Conservation (phyloP, 2,797 vertebrate genomes). For the Petrocephalus sullivani region DNA sequence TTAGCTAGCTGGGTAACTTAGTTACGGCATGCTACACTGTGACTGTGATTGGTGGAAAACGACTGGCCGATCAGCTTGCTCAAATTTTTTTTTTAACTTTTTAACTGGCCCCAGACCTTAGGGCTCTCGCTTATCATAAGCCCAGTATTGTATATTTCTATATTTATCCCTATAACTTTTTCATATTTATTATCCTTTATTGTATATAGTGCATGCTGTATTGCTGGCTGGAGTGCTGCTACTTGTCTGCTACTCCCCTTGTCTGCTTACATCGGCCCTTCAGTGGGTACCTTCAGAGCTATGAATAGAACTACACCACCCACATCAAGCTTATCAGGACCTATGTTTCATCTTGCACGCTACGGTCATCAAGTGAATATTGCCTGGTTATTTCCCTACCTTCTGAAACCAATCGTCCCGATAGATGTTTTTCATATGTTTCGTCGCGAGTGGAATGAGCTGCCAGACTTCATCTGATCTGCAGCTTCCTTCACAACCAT, state of each 20-base stretch:
- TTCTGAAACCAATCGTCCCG: neutral
- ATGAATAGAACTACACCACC: neutral
- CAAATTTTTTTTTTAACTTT: neutral
- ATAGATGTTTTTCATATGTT: neutral
- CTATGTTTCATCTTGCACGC: neutral
- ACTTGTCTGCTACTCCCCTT: too few species aligned
- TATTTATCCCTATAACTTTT: neutral
- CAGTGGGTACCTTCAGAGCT: neutral
- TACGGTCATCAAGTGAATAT: neutral
- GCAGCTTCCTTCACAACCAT: neutral
- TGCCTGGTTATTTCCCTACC: neutral
- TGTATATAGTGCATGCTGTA: neutral
- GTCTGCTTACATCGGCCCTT: neutral
- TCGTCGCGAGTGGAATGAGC: neutral
- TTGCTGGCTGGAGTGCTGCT: neutral
- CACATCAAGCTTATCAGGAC: neutral
- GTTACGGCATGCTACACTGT: neutral
- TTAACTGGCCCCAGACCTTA: neutral
- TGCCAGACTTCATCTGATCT: neutral
- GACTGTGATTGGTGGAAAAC: neutral
- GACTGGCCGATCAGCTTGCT: neutral
- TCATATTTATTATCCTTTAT: neutral
- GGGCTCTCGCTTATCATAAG: neutral
- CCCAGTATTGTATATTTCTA: neutral
- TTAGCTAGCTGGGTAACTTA: neutral